A percentile compares a stretch with the other conserved stretches of the same genome.
Evolutionary conservation across 2,888 invertebrate species (phyloP).

Genomic region (Syritta pipiens): DNA sequence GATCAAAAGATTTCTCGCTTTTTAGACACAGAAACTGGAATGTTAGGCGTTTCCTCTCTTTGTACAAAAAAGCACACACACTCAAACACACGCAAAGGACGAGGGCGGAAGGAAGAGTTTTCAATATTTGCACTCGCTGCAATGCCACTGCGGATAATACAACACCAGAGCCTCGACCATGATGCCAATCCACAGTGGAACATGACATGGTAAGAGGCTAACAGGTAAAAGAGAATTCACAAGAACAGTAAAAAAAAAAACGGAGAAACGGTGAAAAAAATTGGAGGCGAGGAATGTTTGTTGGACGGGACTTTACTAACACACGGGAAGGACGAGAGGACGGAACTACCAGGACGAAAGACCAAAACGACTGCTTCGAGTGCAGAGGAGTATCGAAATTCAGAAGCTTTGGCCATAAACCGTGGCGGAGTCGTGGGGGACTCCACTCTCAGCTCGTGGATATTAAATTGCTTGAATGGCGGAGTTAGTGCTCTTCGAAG

Average conservation of each 20-base stretch:
- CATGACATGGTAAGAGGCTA: conserved; percentile 10
- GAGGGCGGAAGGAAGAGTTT: conserved; percentile 5
- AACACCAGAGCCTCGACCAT: conserved; percentile 34
- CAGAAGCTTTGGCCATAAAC: background rate
- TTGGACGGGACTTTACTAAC: too few relatives aligned
- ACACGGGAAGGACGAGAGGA: too few relatives aligned
- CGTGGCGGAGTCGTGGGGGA: background rate
- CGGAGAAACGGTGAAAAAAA: background rate
- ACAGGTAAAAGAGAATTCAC: conserved; percentile 9
- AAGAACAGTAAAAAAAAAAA: background rate
- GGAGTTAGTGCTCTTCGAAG: background rate
- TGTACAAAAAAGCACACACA: too few relatives aligned
- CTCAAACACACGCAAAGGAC: background rate
- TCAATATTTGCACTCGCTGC: conserved; percentile 52
- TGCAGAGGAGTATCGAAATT: conserved; percentile 6
- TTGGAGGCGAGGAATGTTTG: too few relatives aligned
- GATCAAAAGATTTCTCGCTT: conserved; percentile 57
- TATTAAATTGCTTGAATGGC: conserved; percentile 11
- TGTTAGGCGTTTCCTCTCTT: background rate
- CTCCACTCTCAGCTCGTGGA: conserved; percentile 12
- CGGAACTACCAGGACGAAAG: conserved; percentile 8
- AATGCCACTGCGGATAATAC: conserved; percentile 38
- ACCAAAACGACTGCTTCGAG: background rate
- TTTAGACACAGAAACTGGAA: conserved; percentile 4
- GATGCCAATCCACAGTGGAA: conserved; percentile 40